phyloP scores from a whole-genome alignment of 2,888 invertebrate species.

The Pediacus dermestoides region DNA sequence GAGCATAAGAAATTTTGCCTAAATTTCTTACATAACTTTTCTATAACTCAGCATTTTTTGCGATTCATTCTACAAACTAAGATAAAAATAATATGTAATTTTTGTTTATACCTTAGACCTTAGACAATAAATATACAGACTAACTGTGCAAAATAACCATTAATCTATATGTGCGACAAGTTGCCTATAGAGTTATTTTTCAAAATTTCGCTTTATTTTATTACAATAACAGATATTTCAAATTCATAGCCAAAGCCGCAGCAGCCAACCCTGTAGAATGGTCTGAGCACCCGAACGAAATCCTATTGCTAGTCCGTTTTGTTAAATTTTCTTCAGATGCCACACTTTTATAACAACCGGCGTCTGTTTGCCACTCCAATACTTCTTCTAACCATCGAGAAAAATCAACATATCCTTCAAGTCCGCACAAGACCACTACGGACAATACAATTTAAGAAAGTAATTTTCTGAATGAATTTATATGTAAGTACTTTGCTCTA shows the following conservation, averaged over 20 bases:
- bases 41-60: too few species aligned
- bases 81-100: too few species aligned
- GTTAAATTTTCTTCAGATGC: conserved; percentile 10
- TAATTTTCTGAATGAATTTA: neutral
- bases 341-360: conserved; percentile 45
- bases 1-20: too few species aligned
- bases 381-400: conserved; percentile 43
- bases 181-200: too few species aligned
- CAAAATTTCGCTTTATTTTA: too few species aligned
- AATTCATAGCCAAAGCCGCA: conserved; percentile 43
- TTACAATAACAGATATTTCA: conserved; percentile 24
- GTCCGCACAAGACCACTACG: conserved; percentile 53
- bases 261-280: conserved; percentile 50
- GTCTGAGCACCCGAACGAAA: conserved; percentile 47
- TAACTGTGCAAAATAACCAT: too few species aligned
- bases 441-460: conserved; percentile 5
- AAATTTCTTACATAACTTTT: too few species aligned
- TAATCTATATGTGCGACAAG: too few species aligned
- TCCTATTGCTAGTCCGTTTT: conserved; percentile 38
- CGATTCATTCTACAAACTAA: too few species aligned
- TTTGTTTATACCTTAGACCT: too few species aligned
- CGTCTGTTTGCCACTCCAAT: conserved; percentile 44
- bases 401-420: conserved; percentile 51
- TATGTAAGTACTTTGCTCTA: conserved; percentile 38
- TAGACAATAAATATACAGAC: too few species aligned